phyloP scores from a whole-genome alignment of 2,113 vertebrate species.

The Apaloderma vittatum region DNA sequence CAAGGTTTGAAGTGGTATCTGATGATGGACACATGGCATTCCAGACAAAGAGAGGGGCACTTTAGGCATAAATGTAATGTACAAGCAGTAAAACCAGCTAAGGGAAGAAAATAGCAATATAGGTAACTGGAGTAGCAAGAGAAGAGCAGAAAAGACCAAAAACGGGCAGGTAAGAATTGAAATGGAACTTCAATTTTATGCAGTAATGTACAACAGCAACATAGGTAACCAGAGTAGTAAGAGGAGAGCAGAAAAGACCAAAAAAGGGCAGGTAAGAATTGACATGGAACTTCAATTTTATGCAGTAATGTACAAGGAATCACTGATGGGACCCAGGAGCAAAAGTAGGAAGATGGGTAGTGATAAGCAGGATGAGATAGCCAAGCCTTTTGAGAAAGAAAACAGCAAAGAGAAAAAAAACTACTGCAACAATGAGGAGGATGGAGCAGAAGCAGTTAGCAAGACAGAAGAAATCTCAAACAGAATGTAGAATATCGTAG shows the following conservation, averaged over 20 bases:
- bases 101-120: not conserved
- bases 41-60: not conserved
- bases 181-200: not conserved
- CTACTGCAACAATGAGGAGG: not conserved
- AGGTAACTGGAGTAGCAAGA: not conserved
- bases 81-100: not conserved
- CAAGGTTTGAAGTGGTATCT: not conserved
- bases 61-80: accelerated
- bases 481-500: not conserved
- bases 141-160: not conserved
- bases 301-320: not conserved
- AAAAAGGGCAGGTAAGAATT: not conserved
- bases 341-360: not conserved
- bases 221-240: not conserved
- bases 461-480: not conserved
- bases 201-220: not conserved
- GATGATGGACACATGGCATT: not conserved
- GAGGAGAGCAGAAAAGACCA: not conserved
- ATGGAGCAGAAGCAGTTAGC: not conserved
- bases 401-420: not conserved
- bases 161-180: not conserved
- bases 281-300: not conserved
- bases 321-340: not conserved
- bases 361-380: not conserved
- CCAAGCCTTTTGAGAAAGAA: not conserved